These are phyloP conservation scores for Agrypnia vestita DNA, from an alignment of 1,140 invertebrate genomes.

Conservation along the genomic window DNA sequence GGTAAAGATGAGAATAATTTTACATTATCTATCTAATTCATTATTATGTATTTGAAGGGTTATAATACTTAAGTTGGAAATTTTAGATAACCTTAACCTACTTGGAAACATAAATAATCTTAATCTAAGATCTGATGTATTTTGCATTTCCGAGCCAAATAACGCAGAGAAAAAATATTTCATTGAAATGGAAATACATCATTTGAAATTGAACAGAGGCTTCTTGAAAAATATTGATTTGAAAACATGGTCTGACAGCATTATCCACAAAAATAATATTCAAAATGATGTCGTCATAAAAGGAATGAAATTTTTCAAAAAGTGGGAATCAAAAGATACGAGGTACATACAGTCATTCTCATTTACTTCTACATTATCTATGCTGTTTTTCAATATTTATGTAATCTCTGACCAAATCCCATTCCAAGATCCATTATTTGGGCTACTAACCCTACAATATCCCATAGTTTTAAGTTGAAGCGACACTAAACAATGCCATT, in stretches of 20 bases:
- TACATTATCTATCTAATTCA: background rate
- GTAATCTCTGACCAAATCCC: too few species aligned
- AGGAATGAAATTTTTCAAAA: constrained; percentile 8
- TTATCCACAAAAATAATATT: constrained; percentile 17
- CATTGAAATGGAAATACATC: constrained; percentile 5
- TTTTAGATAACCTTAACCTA: constrained; percentile 45
- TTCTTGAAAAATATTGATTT: constrained; percentile 29
- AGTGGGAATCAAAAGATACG: background rate
- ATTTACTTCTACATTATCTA: too few species aligned
- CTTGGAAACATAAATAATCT: constrained; percentile 45
- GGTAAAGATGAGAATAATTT: constrained; percentile 12
- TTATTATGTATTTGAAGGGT: too few species aligned
- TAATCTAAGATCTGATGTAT: constrained; percentile 47
- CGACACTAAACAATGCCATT: too few species aligned
- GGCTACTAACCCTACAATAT: too few species aligned
- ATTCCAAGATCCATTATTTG: too few species aligned
- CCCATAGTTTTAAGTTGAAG: too few species aligned
- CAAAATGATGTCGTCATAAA: background rate
- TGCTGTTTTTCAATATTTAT: too few species aligned
- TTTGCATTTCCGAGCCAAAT: constrained; percentile 11
- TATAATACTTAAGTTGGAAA: too few species aligned
- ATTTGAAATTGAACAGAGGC: background rate
- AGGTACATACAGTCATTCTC: background rate
- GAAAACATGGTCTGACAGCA: constrained; percentile 15
- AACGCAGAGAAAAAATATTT: background rate